phyloP scores from a whole-genome alignment of 2,113 vertebrate species.

The Tauraco erythrolophus region DNA sequence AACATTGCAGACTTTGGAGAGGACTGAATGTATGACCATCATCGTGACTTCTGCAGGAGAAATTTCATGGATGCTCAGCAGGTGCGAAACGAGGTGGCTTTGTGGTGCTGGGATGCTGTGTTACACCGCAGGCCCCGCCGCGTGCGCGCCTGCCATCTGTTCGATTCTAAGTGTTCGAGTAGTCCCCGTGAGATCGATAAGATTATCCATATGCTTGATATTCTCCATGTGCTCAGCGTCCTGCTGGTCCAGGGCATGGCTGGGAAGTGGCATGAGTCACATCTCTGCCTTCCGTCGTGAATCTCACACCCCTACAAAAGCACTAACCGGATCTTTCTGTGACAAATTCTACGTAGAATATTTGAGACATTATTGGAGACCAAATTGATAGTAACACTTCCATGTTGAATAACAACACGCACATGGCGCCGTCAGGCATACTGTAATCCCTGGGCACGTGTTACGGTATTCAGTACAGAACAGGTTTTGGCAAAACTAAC shows the following conservation, averaged over 20 bases:
- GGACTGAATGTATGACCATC: conserved; percentile 22
- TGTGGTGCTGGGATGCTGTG: neutral
- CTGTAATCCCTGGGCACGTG: conserved; percentile 38
- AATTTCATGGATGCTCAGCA: neutral
- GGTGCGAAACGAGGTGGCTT: neutral
- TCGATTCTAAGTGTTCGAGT: neutral
- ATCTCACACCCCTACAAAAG: neutral
- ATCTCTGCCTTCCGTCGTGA: neutral
- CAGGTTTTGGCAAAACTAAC: conserved; percentile 41
- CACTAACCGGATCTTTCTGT: neutral
- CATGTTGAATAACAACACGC: neutral
- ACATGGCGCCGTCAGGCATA: neutral
- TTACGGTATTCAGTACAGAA: conserved; percentile 40
- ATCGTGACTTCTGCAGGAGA: conserved; percentile 11
- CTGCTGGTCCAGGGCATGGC: conserved; percentile 28
- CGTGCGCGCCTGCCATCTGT: neutral
- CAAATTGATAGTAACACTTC: neutral
- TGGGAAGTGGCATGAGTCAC: neutral
- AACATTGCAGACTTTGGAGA: conserved; percentile 9
- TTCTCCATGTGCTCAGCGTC: neutral
- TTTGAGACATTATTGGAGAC: conserved; percentile 30
- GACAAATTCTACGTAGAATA: conserved; percentile 31
- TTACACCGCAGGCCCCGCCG: neutral
- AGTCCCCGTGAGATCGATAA: neutral
- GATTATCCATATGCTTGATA: neutral